Evolutionary conservation across 2,113 vertebrate species (phyloP).

Genomic region (Rhineura floridana): DNA sequence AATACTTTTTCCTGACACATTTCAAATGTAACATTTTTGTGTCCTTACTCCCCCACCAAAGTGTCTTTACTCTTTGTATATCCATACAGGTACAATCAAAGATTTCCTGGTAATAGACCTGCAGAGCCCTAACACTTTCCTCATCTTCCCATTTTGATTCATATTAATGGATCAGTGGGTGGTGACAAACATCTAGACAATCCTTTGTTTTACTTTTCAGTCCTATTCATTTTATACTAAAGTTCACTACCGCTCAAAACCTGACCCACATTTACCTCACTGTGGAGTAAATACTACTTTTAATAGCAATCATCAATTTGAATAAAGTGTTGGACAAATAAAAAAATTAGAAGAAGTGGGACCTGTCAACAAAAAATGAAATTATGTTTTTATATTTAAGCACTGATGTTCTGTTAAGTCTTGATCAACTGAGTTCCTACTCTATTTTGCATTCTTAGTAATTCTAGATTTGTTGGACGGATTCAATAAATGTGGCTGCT

Average conservation of each 20-base stretch:
- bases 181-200: background rate
- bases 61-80: background rate
- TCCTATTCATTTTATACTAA: conserved; percentile 11
- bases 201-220: background rate
- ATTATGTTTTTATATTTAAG: background rate
- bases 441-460: background rate
- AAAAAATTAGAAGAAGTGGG: background rate
- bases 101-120: background rate
- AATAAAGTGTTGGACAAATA: background rate
- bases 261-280: background rate
- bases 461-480: background rate
- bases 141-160: background rate
- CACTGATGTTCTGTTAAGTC: background rate
- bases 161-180: background rate
- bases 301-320: background rate
- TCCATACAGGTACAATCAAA: background rate
- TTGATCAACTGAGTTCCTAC: background rate
- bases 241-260: background rate
- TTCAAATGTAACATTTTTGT: background rate
- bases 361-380: background rate
- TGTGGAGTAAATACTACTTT: background rate
- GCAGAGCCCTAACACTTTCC: background rate
- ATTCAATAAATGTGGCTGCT: conserved; percentile 8
- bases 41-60: background rate
- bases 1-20: background rate